These are phyloP conservation scores for Zaprionus bogoriensis DNA, from an alignment of 2,888 invertebrate species.

Conservation along the genomic window DNA sequence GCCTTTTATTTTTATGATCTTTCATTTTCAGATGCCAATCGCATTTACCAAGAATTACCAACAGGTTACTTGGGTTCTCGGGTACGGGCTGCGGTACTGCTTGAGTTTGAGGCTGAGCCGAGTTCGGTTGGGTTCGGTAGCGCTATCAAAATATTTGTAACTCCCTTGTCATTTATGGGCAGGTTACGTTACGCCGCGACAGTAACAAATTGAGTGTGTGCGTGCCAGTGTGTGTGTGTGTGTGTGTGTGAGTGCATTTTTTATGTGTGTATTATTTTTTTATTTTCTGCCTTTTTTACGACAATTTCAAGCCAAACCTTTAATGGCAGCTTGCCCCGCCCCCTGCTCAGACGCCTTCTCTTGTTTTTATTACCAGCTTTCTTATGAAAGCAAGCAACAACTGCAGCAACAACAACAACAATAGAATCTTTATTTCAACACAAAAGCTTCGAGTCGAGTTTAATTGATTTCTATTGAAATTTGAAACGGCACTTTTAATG, in stretches of 20 bases:
- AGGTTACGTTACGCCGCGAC: constrained; percentile 49
- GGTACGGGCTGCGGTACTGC: neutral
- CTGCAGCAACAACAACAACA: too few relatives aligned
- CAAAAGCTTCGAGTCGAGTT: constrained; percentile 50
- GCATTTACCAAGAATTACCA: constrained; percentile 57
- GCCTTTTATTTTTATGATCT: constrained; percentile 45
- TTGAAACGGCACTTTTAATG: constrained; percentile 70
- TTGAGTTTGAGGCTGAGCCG: too few relatives aligned
- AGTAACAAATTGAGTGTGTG: constrained; percentile 57
- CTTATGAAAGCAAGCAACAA: constrained; percentile 35
- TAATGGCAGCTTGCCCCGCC: constrained; percentile 48
- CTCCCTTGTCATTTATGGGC: constrained; percentile 54
- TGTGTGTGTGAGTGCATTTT: constrained; percentile 26
- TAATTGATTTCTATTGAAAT: constrained; percentile 74
- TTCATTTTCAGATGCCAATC: constrained; percentile 40
- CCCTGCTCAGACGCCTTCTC: too few relatives aligned
- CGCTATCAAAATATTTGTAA: constrained; percentile 70
- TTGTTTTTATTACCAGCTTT: constrained; percentile 42
- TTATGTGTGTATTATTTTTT: constrained; percentile 14
- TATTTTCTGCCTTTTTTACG: constrained; percentile 55
- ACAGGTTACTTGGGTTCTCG: constrained; percentile 11
- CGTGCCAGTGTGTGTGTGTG: constrained; percentile 16
- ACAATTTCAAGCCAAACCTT: constrained; percentile 64
- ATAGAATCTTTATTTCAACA: constrained; percentile 40
- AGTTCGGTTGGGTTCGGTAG: constrained; percentile 41